Evolutionary conservation across 92 coral and sea anemone genomes (phyloP), one percentile per base, ranked within the genome.

Genomic region (Montipora capitata): DNA sequence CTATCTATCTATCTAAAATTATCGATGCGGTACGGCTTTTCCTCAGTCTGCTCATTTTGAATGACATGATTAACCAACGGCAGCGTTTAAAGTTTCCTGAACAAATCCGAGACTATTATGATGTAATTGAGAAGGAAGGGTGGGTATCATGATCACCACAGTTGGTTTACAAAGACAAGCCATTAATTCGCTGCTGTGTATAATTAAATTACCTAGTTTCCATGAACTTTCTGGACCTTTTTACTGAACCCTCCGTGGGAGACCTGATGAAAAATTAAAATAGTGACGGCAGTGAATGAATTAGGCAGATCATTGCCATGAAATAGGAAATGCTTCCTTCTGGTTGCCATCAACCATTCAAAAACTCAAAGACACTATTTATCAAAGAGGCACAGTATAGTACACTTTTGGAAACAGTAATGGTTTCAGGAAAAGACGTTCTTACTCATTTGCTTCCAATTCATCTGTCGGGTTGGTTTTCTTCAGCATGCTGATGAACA

Each of bases 401-500:
- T n/a, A 58, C 68, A 63, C 4, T 68, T 27, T 38, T 12, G 4
- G 13, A 5, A 2, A 48, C 42, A 10, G 10, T 48, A 10, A 35
- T 4, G 35, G 43, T 40, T 11, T 12, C 43, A 18, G n/a, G 44
- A 14, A 18, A 12, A 16, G 15, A 15, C 40, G 40, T 16, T 54
- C 93, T 57, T 86, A 89, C 93, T 82, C 71, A 10, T 48, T 42
- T 42, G 72, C 40, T 78, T 84, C 75, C 79, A 42, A 56, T 77
- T 86, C 91, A 43, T 83, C 90, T 17, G 94, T 96, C 13, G 96
- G 73, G 70, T 83, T 84, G 40, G 98, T 91, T 84, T 98, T 96
- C 95, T 98, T 98, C 73, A 98, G 80, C 99, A 98, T 98, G 76
- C 98, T 98, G 54, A 98, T 98, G 84, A 98, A 98, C 62, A 98